Evolutionary conservation across 2,888 invertebrate genomes (phyloP).

Genomic region (Aporophyla nigra): DNA sequence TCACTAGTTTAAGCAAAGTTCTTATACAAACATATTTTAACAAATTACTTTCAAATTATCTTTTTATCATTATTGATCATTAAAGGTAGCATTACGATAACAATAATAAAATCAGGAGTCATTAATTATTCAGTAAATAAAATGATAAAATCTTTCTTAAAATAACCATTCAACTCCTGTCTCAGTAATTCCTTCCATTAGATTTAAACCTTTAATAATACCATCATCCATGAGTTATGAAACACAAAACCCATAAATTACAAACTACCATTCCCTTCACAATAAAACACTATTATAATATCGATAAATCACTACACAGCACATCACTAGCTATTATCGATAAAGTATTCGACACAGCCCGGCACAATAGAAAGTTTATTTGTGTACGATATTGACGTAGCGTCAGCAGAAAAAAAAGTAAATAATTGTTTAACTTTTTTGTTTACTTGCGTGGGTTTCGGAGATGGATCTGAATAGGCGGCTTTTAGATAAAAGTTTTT

Average conservation of each 20-base stretch:
- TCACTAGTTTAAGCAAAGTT: neutral
- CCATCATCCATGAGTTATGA: neutral
- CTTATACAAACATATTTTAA: no score
- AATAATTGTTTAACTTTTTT: slow-evolving; percentile 66
- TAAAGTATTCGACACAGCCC: slow-evolving; percentile 85
- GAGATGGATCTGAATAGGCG: slow-evolving; percentile 31
- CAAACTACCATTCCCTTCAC: neutral
- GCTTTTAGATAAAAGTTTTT: slow-evolving; percentile 21
- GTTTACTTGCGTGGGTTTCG: slow-evolving; percentile 55
- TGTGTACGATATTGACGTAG: slow-evolving; percentile 72
- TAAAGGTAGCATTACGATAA: neutral
- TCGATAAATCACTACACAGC: slow-evolving; percentile 51
- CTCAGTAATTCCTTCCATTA: neutral
- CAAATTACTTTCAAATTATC: neutral
- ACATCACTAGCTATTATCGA: slow-evolving; percentile 83
- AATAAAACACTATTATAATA: slow-evolving; percentile 40
- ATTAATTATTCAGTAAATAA: neutral
- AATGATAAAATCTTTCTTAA: neutral
- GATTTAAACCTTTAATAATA: slow-evolving; percentile 4
- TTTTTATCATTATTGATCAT: neutral
- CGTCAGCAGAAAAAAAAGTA: slow-evolving; percentile 76
- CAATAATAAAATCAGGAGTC: neutral
- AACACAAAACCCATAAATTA: slow-evolving; percentile 12
- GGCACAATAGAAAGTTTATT: slow-evolving; percentile 90
- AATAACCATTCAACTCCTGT: neutral